A percentile compares a stretch with the other conserved stretches of the same genome.
These are phyloP conservation scores for Diadophis punctatus DNA, from an alignment of 2,113 vertebrate genomes.

Conservation along the genomic window DNA sequence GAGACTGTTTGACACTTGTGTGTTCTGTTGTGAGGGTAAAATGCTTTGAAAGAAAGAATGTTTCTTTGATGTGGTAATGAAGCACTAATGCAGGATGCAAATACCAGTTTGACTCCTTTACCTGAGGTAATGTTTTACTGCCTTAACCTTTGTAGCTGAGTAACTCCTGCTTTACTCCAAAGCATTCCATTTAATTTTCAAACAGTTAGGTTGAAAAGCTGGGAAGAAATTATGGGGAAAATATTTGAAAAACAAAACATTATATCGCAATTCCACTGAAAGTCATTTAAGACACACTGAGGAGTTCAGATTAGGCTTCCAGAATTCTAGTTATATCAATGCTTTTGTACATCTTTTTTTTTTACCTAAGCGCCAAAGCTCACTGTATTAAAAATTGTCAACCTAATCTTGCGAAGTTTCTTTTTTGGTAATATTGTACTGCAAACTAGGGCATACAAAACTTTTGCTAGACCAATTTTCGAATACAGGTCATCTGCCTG, in stretches of 20 bases:
- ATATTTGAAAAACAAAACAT: neutral
- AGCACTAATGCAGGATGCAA: slow-evolving; percentile 13
- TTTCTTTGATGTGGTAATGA: slow-evolving; percentile 25
- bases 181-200: slow-evolving; percentile 21
- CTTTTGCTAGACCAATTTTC: no score
- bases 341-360: neutral
- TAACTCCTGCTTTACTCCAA: neutral
- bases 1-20: neutral
- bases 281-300: neutral
- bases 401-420: no score
- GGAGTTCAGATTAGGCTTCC: neutral
- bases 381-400: no score
- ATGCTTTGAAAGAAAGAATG: neutral
- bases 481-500: no score
- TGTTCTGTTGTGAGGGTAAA: neutral
- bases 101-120: neutral
- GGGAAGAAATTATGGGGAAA: neutral
- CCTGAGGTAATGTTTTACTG: slow-evolving; percentile 13
- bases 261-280: neutral
- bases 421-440: no score
- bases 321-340: neutral
- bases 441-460: no score
- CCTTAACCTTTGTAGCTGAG: slow-evolving; percentile 5
- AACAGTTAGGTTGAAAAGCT: neutral
- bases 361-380: no score